Base-by-base conservation (phyloP, 2,888 invertebrate genomes). In the Xanthorhoe spadicearia region DNA sequence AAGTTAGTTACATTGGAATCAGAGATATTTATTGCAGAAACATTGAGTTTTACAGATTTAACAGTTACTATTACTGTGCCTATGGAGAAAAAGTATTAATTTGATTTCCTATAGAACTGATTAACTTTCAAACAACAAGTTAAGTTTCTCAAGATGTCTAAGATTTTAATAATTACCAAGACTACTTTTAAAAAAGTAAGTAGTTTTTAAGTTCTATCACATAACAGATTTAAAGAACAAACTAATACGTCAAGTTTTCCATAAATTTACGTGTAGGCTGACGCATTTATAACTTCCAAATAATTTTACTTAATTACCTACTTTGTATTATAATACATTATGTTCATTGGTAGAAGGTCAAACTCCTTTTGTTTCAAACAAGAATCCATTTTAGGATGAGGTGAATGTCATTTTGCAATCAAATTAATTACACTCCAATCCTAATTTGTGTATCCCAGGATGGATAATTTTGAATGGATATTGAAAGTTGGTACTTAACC, bases 301-400 rank as follows among this genome's bases (percentile, higher is more conserved):
- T 0, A 15, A 15, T 2, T 7, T 7, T 46, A 10, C n/a, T 46
- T 46, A 38, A 1, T 7, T 46, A 10, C n/a, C 15, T 46, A 38
- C 38, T 38, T 38, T 10, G 9, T 46, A 46, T 46, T 46, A 6
- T 46, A 46, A 7, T 46, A 15, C 2, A 15, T 46, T 46, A 6
- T 15, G 15, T 49, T 49, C 49, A 23, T 46, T 1, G n/a, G 23
- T 19, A 13, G 28, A 52, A 58, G 13, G 38, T 55, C 17, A 50
- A 46, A 55, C n/a, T 43, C 17, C 43, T 46, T 55, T 55, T 43
- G 43, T 19, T 55, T n/a, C 43, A n/a, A 5, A 56, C 18, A 19
- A 15, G 43, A 15, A 19, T 18, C 50, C 13, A 50, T 50, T 50
- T 48, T 5, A 48, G 28, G 28, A 56, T 56, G 5, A n/a, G n/a